Conservation (phyloP, 2,113 vertebrate genomes). For the Clarias gariepinus region DNA sequence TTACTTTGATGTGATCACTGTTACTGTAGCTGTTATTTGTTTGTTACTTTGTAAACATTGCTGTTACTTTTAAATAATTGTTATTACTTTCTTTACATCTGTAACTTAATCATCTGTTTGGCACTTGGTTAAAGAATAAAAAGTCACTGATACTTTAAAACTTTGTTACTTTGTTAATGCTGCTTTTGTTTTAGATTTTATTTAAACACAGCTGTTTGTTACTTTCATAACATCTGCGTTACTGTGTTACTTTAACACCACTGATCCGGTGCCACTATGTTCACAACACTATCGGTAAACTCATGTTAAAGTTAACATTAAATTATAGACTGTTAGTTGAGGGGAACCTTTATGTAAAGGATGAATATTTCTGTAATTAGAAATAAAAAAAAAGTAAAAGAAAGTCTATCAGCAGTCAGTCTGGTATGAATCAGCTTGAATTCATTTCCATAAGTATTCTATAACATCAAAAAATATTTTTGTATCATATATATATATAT, state of each 20-base stretch:
- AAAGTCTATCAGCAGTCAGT: not conserved
- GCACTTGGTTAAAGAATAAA: too few relatives aligned
- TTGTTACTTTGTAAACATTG: not conserved
- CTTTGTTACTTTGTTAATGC: not conserved
- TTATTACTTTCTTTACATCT: not conserved
- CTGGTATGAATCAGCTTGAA: not conserved
- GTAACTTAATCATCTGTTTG: not conserved
- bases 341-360: not conserved
- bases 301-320: not conserved
- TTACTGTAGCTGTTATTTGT: not conserved
- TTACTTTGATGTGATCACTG: not conserved
- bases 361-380: not conserved
- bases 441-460: not conserved
- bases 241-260: not conserved
- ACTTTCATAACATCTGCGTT: not conserved
- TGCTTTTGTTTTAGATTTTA: not conserved
- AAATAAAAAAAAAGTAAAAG: not conserved
- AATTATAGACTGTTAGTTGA: not conserved
- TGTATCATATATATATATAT: too few relatives aligned
- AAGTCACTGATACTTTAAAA: not conserved
- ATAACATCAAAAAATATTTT: not conserved
- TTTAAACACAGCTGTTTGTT: not conserved
- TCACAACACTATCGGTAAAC: not conserved
- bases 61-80: not conserved
- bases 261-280: not conserved